A percentile compares a stretch with the other conserved stretches of the same genome.
Evolutionary conservation across 2,888 invertebrate genomes (phyloP).

Genomic region (Philonicus albiceps): DNA sequence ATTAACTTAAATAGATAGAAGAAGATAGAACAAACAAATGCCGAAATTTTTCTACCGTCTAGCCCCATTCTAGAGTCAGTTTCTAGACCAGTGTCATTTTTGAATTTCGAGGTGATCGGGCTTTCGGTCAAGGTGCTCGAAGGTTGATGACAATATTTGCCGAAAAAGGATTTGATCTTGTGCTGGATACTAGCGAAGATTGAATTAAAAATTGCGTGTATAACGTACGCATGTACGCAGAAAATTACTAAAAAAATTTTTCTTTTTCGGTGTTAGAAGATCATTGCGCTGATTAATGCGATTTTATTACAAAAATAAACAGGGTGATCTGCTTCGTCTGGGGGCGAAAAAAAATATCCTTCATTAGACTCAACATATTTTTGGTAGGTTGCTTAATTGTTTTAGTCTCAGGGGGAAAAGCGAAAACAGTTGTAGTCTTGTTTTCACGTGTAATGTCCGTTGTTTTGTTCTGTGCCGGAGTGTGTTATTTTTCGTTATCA

Average conservation of each 20-base stretch:
- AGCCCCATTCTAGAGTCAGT: not conserved
- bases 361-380: not conserved
- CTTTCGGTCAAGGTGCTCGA: not conserved
- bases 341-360: not conserved
- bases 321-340: not conserved
- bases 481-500: not conserved
- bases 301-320: not conserved
- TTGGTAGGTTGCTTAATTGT: not conserved
- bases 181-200: not conserved
- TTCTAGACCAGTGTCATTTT: not conserved
- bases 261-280: not conserved
- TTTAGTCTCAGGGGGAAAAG: not conserved
- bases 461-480: not conserved
- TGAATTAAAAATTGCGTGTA: not conserved
- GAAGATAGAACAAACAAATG: not conserved
- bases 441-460: not conserved
- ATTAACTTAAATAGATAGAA: not conserved
- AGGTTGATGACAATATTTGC: not conserved
- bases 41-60: not conserved
- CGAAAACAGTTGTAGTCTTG: not conserved
- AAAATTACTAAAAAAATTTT: not conserved
- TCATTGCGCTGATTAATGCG: not conserved
- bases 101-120: not conserved
- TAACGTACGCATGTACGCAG: not conserved
- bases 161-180: not conserved